Percentiles rank a stretch among this genome's conserved stretches.
phyloP scores from a whole-genome alignment of 2,113 vertebrate species.

The Probosciger aterrimus region DNA sequence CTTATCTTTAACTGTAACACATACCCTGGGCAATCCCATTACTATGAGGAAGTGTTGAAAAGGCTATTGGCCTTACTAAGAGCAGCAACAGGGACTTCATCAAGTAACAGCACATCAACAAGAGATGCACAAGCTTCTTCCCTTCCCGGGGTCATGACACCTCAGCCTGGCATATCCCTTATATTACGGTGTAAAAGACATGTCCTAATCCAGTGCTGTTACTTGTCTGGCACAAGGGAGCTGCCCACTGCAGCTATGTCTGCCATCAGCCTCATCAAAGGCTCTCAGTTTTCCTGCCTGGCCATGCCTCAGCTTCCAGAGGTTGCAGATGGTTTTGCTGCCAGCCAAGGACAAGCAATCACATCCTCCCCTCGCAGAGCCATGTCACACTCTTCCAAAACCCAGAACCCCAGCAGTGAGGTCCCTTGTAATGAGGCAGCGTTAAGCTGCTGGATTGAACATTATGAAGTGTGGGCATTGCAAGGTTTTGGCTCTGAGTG shows the following conservation, averaged over 20 bases:
- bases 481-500: not conserved
- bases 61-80: not conserved
- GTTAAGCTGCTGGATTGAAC: not conserved
- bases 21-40: not conserved
- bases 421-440: not conserved
- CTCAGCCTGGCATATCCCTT: not conserved
- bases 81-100: not conserved
- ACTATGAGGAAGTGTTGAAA: not conserved
- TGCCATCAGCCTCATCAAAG: not conserved
- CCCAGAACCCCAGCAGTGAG: not conserved
- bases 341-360: not conserved
- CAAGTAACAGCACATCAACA: not conserved
- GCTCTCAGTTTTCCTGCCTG: not conserved
- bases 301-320: not conserved
- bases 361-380: not conserved
- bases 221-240: not conserved
- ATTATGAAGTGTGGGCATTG: rapidly evolving
- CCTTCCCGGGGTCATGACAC: not conserved
- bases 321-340: not conserved
- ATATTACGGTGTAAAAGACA: not conserved
- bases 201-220: not conserved
- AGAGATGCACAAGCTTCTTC: not conserved
- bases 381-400: not conserved
- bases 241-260: not conserved
- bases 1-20: not conserved